These are phyloP conservation scores for Anthoscopus minutus DNA, from an alignment of 2,113 vertebrate species.

Conservation along the genomic window DNA sequence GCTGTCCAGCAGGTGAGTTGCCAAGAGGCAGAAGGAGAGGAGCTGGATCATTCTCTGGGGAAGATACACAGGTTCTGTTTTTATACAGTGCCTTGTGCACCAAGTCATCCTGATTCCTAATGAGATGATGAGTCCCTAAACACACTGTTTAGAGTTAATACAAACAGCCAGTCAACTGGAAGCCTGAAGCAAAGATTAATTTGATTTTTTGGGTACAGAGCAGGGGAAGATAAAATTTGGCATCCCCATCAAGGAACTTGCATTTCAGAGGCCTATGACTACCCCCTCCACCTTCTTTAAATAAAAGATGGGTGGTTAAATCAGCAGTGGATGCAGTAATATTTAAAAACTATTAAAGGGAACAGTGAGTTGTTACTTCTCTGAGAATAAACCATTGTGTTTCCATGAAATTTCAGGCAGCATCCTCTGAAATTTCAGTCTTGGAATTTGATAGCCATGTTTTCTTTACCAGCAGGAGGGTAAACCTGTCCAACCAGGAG, in stretches of 20 bases:
- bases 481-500: background rate
- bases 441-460: background rate
- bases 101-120: background rate
- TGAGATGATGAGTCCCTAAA: background rate
- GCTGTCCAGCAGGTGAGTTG: slow-evolving; percentile 93
- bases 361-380: background rate
- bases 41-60: background rate
- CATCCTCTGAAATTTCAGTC: background rate
- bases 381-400: background rate
- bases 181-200: background rate
- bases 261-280: background rate
- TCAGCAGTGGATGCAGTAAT: background rate
- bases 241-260: background rate
- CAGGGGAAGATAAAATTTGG: background rate
- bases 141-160: background rate
- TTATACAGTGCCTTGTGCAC: background rate
- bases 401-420: background rate
- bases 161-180: background rate
- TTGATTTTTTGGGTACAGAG: background rate
- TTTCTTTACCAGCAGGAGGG: background rate
- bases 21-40: background rate
- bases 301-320: background rate
- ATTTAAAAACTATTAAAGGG: background rate
- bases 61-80: background rate
- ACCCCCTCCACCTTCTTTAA: background rate